Conservation (phyloP, 2,113 vertebrate genomes). For the Paralichthys olivaceus region DNA sequence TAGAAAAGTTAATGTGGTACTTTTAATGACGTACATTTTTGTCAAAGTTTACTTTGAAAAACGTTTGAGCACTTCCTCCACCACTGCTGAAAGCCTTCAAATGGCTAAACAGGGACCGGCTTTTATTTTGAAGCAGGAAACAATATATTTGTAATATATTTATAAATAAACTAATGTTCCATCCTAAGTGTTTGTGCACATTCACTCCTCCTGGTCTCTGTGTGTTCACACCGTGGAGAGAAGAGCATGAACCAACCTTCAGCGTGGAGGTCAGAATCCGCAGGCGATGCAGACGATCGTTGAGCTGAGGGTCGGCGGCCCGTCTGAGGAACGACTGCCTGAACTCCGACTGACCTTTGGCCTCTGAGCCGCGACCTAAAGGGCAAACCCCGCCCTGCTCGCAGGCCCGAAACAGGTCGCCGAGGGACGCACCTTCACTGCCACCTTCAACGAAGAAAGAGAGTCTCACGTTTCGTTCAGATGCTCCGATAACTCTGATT, state of each 20-base stretch:
- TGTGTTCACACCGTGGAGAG: background rate
- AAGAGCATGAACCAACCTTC: constrained; percentile 86
- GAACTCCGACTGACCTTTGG: constrained; percentile 90
- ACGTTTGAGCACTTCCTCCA: no score
- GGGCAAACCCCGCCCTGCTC: constrained; percentile 94
- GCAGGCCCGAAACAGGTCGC: constrained; percentile 94
- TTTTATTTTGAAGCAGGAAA: no score
- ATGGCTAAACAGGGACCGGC: no score
- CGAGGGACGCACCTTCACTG: constrained; percentile 83
- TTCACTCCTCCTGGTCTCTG: background rate
- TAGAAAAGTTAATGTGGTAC: no score
- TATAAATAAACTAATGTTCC: no score
- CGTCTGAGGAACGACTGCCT: constrained; percentile 93
- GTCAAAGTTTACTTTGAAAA: no score
- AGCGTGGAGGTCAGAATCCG: constrained; percentile 97
- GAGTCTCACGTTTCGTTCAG: background rate
- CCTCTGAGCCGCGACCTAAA: constrained; percentile 89
- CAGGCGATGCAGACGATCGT: constrained; percentile 95
- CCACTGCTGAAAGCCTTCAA: no score
- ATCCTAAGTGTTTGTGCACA: background rate
- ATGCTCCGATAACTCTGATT: background rate
- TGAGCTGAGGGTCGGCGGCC: constrained; percentile 94
- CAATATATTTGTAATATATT: no score
- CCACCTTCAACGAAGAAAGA: constrained; percentile 42
- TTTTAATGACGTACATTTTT: no score